Evolutionary conservation across 2,888 invertebrate species (phyloP), one percentile per base, ranked within the genome.

Genomic region (Cartodere bifasciata): DNA sequence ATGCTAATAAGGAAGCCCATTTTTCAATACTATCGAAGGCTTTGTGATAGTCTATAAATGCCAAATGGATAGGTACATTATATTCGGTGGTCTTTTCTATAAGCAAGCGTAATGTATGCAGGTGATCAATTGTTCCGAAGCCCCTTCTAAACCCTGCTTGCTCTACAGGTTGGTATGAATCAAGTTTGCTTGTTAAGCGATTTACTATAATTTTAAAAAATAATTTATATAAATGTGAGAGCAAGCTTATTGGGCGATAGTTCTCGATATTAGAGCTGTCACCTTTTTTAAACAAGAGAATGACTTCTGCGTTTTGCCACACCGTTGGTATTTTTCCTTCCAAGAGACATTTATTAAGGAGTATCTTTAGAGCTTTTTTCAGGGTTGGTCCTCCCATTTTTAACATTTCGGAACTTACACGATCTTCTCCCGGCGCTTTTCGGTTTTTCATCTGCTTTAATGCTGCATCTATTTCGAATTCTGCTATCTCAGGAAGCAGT

Each of bases 201-300:
- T 31, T 24, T 4, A 27, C 27, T 5, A 31, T 27, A 3, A 31
- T 31, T 11, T 28, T 27, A 14, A 27, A 27, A 21, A 31, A 27
- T 3, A 31, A 12, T 14, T 31, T 31, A 13, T 31, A 31, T 16
- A 31, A n/a, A 14, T 27, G 31, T 7, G 27, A 31, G 11, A 31
- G 21, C 11, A 44, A 23, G 15, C 38, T 35, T 10, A 44, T 41
- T n/a, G 41, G 39, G 11, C 38, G 16, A 22, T 43, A 43, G 23
- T 43, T 43, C 14, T 32, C 31, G 6, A 43, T 32, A 14, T 39
- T 32, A 3, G 16, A 10, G 11, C 5, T 30, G 11, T 42, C 36
- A n/a, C 43, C 41, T 31, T 39, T 42, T 34, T 42, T 42, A 22
- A 29, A 39, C n/a, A 40, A 22, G 5, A 37, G 23, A 4, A 39